Evolutionary conservation across 1,140 invertebrate genomes (phyloP).

Genomic region (Cydia pomonella): DNA sequence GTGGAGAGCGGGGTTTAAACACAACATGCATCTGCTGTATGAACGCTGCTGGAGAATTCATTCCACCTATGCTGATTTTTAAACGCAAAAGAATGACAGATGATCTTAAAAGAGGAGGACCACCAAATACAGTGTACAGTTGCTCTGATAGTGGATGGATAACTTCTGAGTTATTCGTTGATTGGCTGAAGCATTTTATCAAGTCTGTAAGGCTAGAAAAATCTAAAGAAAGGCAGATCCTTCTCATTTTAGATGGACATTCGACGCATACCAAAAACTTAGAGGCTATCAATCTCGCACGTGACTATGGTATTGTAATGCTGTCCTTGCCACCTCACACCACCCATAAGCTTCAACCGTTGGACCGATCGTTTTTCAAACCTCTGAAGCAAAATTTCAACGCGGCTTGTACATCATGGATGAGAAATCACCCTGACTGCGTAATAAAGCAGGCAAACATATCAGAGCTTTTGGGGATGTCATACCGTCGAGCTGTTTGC

Average conservation of each 20-base stretch:
- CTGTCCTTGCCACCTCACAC: conserved; percentile 51
- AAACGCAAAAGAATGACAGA: not conserved
- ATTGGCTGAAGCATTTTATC: conserved; percentile 35
- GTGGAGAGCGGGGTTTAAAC: too few relatives aligned
- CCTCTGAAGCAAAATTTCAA: conserved; percentile 59
- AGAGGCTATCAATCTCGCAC: conserved; percentile 45
- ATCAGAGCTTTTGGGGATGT: conserved; percentile 33
- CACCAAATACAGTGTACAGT: conserved; percentile 23
- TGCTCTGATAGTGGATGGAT: conserved; percentile 14
- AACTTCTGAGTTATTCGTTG: not conserved
- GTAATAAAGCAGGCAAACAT: conserved; percentile 45
- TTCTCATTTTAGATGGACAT: conserved; percentile 41
- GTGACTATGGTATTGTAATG: conserved; percentile 54
- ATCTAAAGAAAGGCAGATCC: conserved; percentile 42
- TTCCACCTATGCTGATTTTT: conserved; percentile 28
- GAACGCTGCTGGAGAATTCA: too few relatives aligned
- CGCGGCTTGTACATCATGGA: conserved; percentile 45
- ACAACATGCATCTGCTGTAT: too few relatives aligned
- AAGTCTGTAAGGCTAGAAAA: conserved; percentile 43
- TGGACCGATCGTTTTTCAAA: conserved; percentile 59
- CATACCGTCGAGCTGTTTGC: conserved; percentile 50
- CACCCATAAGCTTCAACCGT: conserved; percentile 59
- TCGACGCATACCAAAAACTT: conserved; percentile 45
- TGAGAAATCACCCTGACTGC: conserved; percentile 43
- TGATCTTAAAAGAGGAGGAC: conserved; percentile 14